Base-by-base conservation (phyloP, 2,888 invertebrate genomes). In the Cataglyphis altisquamis region DNA sequence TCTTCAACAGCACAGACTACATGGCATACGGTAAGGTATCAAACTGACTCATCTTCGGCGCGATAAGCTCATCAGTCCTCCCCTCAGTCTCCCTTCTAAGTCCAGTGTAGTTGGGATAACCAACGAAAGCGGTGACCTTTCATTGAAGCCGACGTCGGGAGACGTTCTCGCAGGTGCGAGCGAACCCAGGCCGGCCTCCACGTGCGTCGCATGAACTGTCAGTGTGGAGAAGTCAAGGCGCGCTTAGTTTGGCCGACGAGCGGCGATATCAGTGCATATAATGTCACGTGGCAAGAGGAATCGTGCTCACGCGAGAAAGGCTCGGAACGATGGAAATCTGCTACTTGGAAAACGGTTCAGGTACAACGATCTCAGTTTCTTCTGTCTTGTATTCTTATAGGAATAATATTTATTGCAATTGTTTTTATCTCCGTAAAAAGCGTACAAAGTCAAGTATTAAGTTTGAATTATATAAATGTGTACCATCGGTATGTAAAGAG, bases 1-100 rank as follows among this genome's bases (percentile, higher is more conserved):
- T 97, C 73, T 96, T 97, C 90, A 97, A 97, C 92, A 97, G 97
- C 1, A 97, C 97, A 9, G 95, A 95, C 88, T 95, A 94, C 89
- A 94, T 91, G 87, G 94, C 95, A 86, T 93, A 91, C 90, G 92
- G 93, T 92, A 91, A 90, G 89, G 75, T 68, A 62, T n/a, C 60
- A 57, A 67, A 41, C 18, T 72, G 78, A 68, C 32, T 70, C 29
- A 45, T 62, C 64, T 45, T 48, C 64, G 64, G 25, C 52, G 48
- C 21, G 29, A 78, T 62, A 60, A 52, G 57, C 81, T 85, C 72
- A 68, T 70, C 55, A 48, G 9, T 72, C 55, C 73, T 60, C 32
- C 74, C 78, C 78, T 78, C 77, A 83, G 63, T 82, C 63, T 78
- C 77, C 68, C 68, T 68, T 67, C 83, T 63, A 68, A 85, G 75